These are phyloP conservation scores for Sciurus carolinensis DNA, from an alignment of 2,797 vertebrate species.

Conservation along the genomic window DNA sequence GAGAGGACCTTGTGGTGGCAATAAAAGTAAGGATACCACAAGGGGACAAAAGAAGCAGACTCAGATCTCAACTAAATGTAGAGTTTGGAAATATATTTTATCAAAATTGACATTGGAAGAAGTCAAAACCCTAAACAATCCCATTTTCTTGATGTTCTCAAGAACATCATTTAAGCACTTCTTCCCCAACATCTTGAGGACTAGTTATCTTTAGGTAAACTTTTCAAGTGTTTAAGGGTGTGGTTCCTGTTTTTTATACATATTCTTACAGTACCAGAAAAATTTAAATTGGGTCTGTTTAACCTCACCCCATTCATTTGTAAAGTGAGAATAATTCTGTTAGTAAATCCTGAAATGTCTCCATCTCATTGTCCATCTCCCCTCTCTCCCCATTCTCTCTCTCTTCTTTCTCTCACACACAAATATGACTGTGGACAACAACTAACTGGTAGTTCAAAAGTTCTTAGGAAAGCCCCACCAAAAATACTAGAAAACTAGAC, in stretches of 20 bases:
- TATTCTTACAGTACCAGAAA: neutral
- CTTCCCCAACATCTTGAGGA: neutral
- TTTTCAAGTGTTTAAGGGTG: slow-evolving; percentile 1
- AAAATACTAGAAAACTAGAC: neutral
- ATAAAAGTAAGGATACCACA: neutral
- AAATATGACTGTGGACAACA: neutral
- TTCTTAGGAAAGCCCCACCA: neutral
- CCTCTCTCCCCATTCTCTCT: too few species aligned
- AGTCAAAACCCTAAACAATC: neutral
- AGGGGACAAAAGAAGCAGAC: neutral
- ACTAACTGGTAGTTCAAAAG: neutral
- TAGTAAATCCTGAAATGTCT: neutral
- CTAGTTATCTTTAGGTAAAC: neutral
- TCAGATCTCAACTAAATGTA: neutral
- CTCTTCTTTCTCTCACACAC: neutral
- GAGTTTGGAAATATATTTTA: neutral
- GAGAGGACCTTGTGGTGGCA: neutral
- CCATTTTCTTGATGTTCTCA: neutral
- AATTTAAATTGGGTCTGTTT: neutral
- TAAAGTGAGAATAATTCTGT: neutral
- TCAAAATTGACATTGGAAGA: neutral
- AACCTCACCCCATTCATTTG: neutral
- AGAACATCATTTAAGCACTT: neutral
- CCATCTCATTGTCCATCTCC: neutral
- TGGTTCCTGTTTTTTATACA: neutral